Conservation (phyloP, 1,140 invertebrate genomes). For the Neodiprion fabricii region DNA sequence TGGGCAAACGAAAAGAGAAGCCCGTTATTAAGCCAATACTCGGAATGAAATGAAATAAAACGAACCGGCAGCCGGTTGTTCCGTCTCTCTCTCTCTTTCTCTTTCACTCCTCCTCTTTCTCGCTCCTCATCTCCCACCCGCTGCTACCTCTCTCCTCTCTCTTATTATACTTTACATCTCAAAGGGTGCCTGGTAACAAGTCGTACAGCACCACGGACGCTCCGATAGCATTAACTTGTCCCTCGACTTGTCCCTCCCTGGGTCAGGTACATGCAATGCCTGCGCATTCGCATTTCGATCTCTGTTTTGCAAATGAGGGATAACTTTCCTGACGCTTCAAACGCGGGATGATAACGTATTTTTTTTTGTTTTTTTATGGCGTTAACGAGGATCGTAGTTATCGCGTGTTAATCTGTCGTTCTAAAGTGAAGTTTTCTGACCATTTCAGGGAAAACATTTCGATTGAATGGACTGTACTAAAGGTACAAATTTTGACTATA, state of each 20-base stretch:
- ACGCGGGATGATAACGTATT: neutral
- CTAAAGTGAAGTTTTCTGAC: too few relatives aligned
- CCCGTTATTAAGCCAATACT: conserved; percentile 4
- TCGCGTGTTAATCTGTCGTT: too few relatives aligned
- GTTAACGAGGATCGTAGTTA: too few relatives aligned
- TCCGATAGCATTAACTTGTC: neutral
- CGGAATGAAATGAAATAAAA: neutral
- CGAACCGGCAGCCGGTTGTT: too few relatives aligned
- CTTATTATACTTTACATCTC: neutral
- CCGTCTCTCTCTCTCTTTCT: too few relatives aligned
- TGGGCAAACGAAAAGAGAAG: neutral
- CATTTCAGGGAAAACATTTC: too few relatives aligned
- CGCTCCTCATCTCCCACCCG: too few relatives aligned
- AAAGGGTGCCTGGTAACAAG: conserved; percentile 1
- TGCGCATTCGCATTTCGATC: neutral
- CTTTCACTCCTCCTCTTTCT: too few relatives aligned
- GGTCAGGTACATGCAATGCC: neutral
- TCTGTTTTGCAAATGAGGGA: neutral
- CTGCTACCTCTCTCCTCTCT: too few relatives aligned
- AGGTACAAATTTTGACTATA: too few relatives aligned
- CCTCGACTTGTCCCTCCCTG: neutral
- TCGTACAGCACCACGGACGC: neutral
- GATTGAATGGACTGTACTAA: too few relatives aligned
- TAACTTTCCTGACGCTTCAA: neutral
- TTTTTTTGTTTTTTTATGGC: too few relatives aligned